phyloP scores from a whole-genome alignment of 2,888 invertebrate genomes.

The Tachystola acroxantha region DNA sequence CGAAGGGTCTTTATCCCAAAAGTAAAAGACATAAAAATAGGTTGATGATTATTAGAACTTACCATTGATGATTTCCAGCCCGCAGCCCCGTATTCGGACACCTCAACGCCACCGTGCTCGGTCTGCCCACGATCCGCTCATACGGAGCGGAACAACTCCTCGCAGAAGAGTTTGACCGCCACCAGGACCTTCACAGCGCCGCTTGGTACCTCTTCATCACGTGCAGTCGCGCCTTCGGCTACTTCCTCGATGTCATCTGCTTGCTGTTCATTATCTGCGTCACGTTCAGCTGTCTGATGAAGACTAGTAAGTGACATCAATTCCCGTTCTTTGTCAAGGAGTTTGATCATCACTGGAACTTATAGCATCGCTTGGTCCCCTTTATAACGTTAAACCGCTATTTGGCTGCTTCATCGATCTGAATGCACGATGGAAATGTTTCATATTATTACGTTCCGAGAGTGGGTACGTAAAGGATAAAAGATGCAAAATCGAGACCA shows the following conservation, averaged over 20 bases:
- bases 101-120: constrained; percentile 87
- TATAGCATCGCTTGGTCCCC: no score
- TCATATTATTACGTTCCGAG: no score
- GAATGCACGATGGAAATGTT: no score
- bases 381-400: no score
- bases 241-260: constrained; percentile 81
- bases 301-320: constrained; percentile 42
- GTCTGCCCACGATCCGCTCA: constrained; percentile 88
- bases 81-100: constrained; percentile 92
- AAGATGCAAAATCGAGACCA: no score
- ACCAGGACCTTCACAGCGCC: constrained; percentile 81
- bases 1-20: no score
- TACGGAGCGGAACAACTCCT: constrained; percentile 83
- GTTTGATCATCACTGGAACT: no score
- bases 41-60: no score
- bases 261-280: constrained; percentile 80
- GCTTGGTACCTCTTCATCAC: constrained; percentile 83
- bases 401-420: no score
- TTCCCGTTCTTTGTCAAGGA: no score
- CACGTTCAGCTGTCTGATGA: constrained; percentile 80
- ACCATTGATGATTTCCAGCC: constrained; percentile 79
- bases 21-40: no score
- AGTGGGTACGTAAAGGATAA: no score
- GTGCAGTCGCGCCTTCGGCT: constrained; percentile 81
- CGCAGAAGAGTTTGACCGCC: constrained; percentile 73